Base-by-base conservation (phyloP, 2,113 vertebrate species). In the Gallinago undulata region DNA sequence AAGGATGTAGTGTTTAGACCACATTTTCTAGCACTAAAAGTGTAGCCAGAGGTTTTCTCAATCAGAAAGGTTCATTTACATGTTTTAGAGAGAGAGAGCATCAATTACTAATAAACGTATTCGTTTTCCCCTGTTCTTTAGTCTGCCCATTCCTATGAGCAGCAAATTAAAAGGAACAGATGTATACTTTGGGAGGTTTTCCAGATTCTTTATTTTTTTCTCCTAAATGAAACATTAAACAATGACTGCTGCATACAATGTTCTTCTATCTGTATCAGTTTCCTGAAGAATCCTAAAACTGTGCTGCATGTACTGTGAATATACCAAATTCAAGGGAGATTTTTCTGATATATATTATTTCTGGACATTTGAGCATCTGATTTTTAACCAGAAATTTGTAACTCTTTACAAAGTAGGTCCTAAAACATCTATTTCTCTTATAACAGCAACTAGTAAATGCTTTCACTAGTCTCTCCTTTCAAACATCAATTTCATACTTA, bases 151-250 rank as follows among this genome's bases (percentile, higher is more conserved):
- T 90, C 19, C n/a, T 96, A 75, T 78, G 28, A 88, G 22, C 12
- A 73, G 33, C 79, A 90, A 62, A 95, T 97, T 85, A 87, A 97
- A 94, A 84, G 63, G 28, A 84, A 77, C 56, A 94, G 84, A 78
- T 73, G 35, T 66, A 89, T 84, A 66, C 89, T 74, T 94, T 66
- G 66, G 73, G 60, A 90, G 69, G 12, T 55, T 90, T 91, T 96
- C 57, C 51, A 93, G 50, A 84, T 77, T 85, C 19, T 25, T 16
- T 17, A 25, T 35, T 35, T 60, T 64, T 23, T 83, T 35, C 35
- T 82, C 12, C 57, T 84, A 84, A 95, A 9, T 63, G 57, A 88
- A 93, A 48, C 16, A 62, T 93, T 91, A 82, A 94, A 37, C 55
- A 70, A 27, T 76, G 50, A 41, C 39, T 91, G 10, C 28, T 83